Base-by-base conservation (phyloP, 1,140 invertebrate genomes). In the Teleogryllus occipitalis region DNA sequence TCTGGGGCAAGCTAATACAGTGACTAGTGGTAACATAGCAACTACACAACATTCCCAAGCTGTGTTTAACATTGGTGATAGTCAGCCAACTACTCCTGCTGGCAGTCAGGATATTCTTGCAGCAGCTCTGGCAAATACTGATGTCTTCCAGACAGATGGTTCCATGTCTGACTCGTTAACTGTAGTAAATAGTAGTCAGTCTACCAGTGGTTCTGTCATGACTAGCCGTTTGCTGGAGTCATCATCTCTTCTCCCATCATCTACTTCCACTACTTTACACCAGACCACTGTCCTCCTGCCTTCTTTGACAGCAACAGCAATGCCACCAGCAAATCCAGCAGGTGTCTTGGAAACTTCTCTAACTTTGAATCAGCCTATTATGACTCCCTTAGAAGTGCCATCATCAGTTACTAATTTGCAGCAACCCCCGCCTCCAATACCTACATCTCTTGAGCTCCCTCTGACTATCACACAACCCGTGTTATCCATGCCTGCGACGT, bases 361-460 rank as follows among this genome's bases (percentile, higher is more conserved):
- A 48, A 88, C 89, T 0, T 90, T 92, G 3, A 86, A 94, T 14
- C 92, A 93, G 83, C 93, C 93, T 0, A 94, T 94, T 10, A 94
- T 94, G 93, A 93, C 93, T 0, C 92, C 93, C 0, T 84, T 93
- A 14, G 93, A 94, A 84, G 88, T 92, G 8, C 93, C 93, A 0
- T 82, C 83, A 10, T 73, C 79, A 47, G 80, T 79, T 21, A 82
- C 65, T 78, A 84, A 21, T 84, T 83, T 48, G 82, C 83, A 18
- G 82, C 83, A 77, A 83, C 82, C 8, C 85, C 87, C 81, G 84
- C 85, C 86, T 18, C 86, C 86, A 54, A 86, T 88, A 14, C 85
- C 88, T 0, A 85, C 90, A 0, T 91, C 91, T 2, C 83, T 93
- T 0, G 91, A 93, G 82, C 82, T 93, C 77, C 91, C 92, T 15